These are phyloP conservation scores for Urechis unicinctus DNA, from an alignment of 2,888 invertebrate species.

Conservation along the genomic window DNA sequence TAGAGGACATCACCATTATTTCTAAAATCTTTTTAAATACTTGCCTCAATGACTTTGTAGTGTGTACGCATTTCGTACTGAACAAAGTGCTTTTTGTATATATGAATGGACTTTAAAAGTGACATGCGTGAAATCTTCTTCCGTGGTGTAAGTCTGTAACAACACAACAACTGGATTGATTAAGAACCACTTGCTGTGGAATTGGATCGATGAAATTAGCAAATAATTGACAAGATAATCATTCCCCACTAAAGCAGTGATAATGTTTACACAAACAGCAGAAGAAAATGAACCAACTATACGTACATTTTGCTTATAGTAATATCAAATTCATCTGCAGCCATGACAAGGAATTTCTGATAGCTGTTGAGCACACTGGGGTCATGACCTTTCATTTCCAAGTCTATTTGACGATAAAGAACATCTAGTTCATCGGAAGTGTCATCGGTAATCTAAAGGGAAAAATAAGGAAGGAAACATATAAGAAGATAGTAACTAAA, in stretches of 20 bases:
- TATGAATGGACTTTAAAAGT: slow-evolving; percentile 76
- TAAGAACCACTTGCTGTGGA: no score
- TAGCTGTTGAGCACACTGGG: slow-evolving; percentile 82
- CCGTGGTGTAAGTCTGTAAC: slow-evolving; percentile 66
- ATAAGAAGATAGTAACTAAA: no score
- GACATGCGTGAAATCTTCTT: slow-evolving; percentile 73
- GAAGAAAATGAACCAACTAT: slow-evolving; percentile 1
- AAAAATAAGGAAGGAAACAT: no score
- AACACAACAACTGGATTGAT: no score
- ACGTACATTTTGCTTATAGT: slow-evolving; percentile 14
- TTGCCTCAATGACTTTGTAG: slow-evolving; percentile 68
- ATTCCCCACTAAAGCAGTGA: background rate
- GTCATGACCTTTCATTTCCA: slow-evolving; percentile 84
- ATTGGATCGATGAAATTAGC: no score
- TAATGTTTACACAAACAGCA: background rate
- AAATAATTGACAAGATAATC: no score
- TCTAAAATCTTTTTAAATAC: no score
- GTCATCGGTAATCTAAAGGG: no score
- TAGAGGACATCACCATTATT: no score
- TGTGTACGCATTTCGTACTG: slow-evolving; percentile 95
- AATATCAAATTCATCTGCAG: slow-evolving; percentile 76
- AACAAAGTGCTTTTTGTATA: slow-evolving; percentile 71
- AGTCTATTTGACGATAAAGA: slow-evolving; percentile 72
- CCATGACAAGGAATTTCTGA: slow-evolving; percentile 71
- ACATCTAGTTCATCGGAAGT: slow-evolving; percentile 41